Base-by-base conservation (phyloP, 2,797 vertebrate species). In the Tamandua tetradactyla region DNA sequence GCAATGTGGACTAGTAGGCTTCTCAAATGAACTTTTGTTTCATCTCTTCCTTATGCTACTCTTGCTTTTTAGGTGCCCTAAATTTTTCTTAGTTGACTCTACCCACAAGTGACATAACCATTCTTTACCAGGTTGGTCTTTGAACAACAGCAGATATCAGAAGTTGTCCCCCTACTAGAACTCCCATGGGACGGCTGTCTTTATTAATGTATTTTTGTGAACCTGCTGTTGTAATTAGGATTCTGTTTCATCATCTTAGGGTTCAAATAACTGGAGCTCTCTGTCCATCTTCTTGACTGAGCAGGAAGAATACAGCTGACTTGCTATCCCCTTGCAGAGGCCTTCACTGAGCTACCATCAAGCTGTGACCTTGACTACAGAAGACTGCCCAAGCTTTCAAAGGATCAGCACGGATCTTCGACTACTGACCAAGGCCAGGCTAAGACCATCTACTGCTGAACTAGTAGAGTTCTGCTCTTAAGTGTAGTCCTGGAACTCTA, bases 361-460 rank as follows among this genome's bases (percentile, higher is more conserved):
- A 78, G 35, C n/a, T 72, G 40, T n/a, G 85, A 90, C 78, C 78
- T 83, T n/a, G 11, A 62, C 44, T 90, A 8, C 12, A 72, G 71
- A 79, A 49, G 30, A 75, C 37, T 72, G 76, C 72, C 10, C 7
- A 11, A 20, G 20, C 68, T 92, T 91, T 93, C 92, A 91, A 89
- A 95, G 81, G 35, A 90, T 59, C 84, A 91, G 75, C 80, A 17
- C 57, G 37, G 74, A 30, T 74, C 64, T 87, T 79, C 87, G 61
- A 8, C 78, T 83, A 86, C 75, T 62, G 92, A 42, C 91, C 91
- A 37, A 18, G 79, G 47, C 37, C 89, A 71, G 59, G 49, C 62
- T 61, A 74, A 88, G 92, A 81, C 89, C 62, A 86, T 47, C 40
- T 30, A 17, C 37, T 47, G n/a, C 59, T 61, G 69, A 57, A 27